Conservation (phyloP, 2,797 vertebrate species). For the Sebastes glaucus region DNA sequence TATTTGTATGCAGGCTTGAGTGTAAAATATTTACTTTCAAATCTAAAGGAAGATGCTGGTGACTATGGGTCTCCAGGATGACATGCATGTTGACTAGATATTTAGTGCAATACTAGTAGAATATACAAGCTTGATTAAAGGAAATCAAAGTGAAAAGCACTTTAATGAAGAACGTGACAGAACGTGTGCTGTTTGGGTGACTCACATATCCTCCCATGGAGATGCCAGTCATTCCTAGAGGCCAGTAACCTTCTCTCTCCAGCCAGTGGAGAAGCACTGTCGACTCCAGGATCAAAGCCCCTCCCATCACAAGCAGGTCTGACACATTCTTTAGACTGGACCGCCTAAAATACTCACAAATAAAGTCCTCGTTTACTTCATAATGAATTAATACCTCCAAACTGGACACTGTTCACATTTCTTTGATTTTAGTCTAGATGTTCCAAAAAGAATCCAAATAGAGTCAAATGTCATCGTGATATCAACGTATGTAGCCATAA, state of each 20-base stretch:
- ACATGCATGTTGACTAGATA: background rate
- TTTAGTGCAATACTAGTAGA: background rate
- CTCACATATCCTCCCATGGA: slow-evolving; percentile 99
- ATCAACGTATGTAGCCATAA: background rate
- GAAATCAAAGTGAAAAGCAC: background rate
- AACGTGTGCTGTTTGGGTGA: slow-evolving; percentile 5
- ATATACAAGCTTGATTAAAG: background rate
- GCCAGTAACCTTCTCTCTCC: slow-evolving; percentile 95
- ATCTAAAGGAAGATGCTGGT: background rate
- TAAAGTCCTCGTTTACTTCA: background rate
- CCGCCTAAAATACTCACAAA: slow-evolving; percentile 81
- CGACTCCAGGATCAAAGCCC: slow-evolving; percentile 94
- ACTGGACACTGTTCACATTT: background rate
- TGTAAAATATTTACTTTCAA: background rate
- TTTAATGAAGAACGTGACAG: background rate
- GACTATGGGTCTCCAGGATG: background rate
- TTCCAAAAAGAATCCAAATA: background rate
- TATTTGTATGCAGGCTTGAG: background rate
- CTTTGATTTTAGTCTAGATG: background rate
- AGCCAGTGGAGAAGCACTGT: slow-evolving; percentile 94
- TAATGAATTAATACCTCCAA: background rate
- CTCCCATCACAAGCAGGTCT: slow-evolving; percentile 98
- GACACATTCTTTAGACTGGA: slow-evolving; percentile 97
- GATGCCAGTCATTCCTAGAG: slow-evolving; percentile 97
- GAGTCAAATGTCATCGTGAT: background rate